Percentiles rank a stretch among this genome's conserved stretches.
phyloP scores from a whole-genome alignment of 2,113 vertebrate genomes.

The Pluvialis apricaria region DNA sequence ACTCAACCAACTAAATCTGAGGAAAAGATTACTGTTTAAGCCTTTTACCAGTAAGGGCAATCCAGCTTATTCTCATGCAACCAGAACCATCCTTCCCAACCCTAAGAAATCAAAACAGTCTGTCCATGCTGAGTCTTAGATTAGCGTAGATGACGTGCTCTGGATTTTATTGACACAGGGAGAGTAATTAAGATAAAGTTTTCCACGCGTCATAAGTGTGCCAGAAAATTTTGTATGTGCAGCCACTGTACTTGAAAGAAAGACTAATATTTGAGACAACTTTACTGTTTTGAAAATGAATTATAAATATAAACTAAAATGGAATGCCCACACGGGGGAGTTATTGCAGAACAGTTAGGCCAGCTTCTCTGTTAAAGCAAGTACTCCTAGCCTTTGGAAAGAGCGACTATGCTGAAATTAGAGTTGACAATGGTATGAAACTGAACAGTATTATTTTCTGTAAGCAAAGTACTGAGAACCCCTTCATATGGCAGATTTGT shows the following conservation, averaged over 20 bases:
- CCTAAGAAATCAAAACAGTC: background rate
- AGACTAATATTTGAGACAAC: background rate
- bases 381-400: background rate
- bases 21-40: background rate
- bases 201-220: accelerated
- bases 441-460: background rate
- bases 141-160: background rate
- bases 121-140: background rate
- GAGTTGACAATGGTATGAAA: background rate
- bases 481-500: background rate
- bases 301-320: background rate
- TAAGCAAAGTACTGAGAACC: background rate
- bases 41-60: background rate
- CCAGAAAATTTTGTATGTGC: background rate
- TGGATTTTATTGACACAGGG: background rate
- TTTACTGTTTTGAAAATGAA: background rate
- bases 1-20: background rate
- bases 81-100: background rate
- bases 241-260: background rate
- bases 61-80: background rate
- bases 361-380: background rate
- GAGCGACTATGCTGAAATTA: background rate
- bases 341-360: conserved; percentile 2
- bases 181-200: background rate
- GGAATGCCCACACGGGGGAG: conserved; percentile 26